Evolutionary conservation across 2,888 invertebrate species (phyloP), one percentile per base, ranked within the genome.

Genomic region (Chymomyza caudatula): DNA sequence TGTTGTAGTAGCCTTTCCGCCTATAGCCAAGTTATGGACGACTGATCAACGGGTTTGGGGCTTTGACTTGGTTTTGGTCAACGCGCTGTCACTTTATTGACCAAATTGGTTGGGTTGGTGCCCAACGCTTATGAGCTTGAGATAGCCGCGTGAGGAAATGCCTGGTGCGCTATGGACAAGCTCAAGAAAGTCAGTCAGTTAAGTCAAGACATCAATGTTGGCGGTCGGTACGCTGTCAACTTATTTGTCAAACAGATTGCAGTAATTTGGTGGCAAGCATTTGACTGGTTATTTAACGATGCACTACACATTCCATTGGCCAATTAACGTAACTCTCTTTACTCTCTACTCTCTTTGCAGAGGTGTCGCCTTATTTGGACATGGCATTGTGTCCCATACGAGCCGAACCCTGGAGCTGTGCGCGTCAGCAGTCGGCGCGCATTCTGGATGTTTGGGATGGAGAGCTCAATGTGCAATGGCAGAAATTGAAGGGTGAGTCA

Each of bases 321-420:
- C 19, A 51, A 43, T 19, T 53, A 44, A 19, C n/a, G 22, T 51
- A 19, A 51, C 51, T 53, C 20, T 19, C 44, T 69, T 2, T 52
- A 6, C n/a, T 64, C 17, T 66, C 4, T 63, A 66, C 42, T 68
- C 42, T 68, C 43, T 42, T 86, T 83, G 20, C 86, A 90, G 90
- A 80, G 47, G 91, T 91, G 37, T 92, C 93, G 1, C 92, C 91
- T 87, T 91, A 93, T 56, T 87, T 92, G 89, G 91, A 92, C 2
- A 84, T 93, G 58, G 85, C 92, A 62, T 90, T 92, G 69, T 93
- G 93, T 86, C 90, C 93, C 42, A 89, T 91, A 0, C 89, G 91
- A 8, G 87, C 90, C 0, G 90, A 92, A 42, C 91, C 92, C 6
- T 92, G 92, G 92, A 84, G 85, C 6, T 93, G 93, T 90, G 92